Percentiles rank a stretch among this genome's conserved stretches.
Conservation (phyloP, 2,888 invertebrate species). For the Lacanobia oleracea region DNA sequence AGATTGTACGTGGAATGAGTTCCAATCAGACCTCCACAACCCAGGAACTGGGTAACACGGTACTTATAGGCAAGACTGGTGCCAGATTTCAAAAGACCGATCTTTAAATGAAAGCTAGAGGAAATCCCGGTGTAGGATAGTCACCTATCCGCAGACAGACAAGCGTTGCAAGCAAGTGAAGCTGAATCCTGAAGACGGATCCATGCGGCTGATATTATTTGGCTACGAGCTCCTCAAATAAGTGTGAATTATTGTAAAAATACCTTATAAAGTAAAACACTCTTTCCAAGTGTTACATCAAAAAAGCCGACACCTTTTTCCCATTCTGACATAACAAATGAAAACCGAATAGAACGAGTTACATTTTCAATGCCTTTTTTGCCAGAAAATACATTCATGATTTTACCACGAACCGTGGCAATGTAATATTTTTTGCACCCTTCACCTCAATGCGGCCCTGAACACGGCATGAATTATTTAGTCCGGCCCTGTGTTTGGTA, state of each 20-base stretch:
- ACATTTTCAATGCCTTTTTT: slow-evolving; percentile 40
- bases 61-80: no score
- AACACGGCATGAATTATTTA: slow-evolving; percentile 71
- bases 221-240: not conserved
- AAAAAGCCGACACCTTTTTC: slow-evolving; percentile 5
- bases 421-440: slow-evolving; percentile 61
- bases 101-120: no score
- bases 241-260: not conserved
- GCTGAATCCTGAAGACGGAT: no score
- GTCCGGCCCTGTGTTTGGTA: slow-evolving; percentile 54
- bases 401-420: slow-evolving; percentile 34
- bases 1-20: no score
- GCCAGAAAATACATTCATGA: slow-evolving; percentile 57
- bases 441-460: slow-evolving; percentile 60
- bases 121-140: no score
- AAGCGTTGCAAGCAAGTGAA: no score
- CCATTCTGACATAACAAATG: slow-evolving; percentile 37
- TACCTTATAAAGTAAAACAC: not conserved
- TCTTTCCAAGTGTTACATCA: not conserved
- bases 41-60: no score
- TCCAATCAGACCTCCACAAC: no score
- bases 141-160: no score
- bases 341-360: slow-evolving; percentile 29
- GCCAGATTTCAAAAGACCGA: no score
- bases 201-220: no score